phyloP scores from a whole-genome alignment of 2,113 vertebrate species.

The Neofelis nebulosa region DNA sequence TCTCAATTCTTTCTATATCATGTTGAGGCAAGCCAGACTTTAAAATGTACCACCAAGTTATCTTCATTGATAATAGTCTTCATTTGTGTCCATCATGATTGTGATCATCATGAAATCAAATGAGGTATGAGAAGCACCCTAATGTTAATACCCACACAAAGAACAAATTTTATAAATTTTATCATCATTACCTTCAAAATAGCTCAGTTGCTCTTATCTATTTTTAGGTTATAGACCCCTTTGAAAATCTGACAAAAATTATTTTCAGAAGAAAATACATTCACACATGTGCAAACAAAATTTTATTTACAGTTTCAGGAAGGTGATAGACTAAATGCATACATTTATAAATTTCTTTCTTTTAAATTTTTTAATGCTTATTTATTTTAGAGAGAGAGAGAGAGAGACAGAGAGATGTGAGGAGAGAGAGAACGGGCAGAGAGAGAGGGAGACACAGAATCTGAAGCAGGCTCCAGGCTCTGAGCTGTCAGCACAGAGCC shows the following conservation, averaged over 20 bases:
- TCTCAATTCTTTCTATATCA: neutral
- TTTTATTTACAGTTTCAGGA: neutral
- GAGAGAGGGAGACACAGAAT: too few relatives aligned
- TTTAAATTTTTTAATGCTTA: too few relatives aligned
- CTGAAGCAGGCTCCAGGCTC: too few relatives aligned
- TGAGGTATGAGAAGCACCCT: neutral
- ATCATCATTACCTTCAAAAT: neutral
- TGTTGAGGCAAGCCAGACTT: slow-evolving; percentile 26
- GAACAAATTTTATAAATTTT: neutral
- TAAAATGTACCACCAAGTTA: slow-evolving; percentile 13
- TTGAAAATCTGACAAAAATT: neutral
- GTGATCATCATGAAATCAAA: slow-evolving; percentile 33
- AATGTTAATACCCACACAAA: neutral
- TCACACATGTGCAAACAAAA: neutral
- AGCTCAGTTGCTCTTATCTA: neutral
- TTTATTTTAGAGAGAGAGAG: too few relatives aligned
- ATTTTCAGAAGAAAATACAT: neutral
- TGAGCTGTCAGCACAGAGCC: too few relatives aligned
- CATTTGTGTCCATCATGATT: slow-evolving; percentile 8
- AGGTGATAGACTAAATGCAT: neutral
- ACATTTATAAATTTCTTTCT: neutral
- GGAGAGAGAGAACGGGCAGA: too few relatives aligned
- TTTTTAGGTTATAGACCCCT: neutral
- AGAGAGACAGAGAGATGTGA: too few relatives aligned
- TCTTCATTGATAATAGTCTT: slow-evolving; percentile 23